A percentile compares a stretch with the other conserved stretches of the same genome.
These are phyloP conservation scores for Adoxophyes honmai DNA, from an alignment of 1,140 invertebrate species.

Conservation along the genomic window DNA sequence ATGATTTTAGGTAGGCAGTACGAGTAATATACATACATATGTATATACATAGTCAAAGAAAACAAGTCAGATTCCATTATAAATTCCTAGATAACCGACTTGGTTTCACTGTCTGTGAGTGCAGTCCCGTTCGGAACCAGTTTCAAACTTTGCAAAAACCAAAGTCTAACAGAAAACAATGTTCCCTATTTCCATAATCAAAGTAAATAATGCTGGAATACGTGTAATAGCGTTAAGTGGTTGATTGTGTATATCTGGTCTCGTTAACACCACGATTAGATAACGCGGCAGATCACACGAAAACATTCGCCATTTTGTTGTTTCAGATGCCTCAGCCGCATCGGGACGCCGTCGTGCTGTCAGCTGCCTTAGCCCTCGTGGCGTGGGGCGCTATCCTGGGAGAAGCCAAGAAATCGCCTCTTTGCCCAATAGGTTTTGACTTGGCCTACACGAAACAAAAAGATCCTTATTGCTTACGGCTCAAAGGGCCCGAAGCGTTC, in stretches of 20 bases:
- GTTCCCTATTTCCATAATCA: slow-evolving; percentile 17
- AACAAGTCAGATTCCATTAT: no score
- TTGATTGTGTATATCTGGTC: slow-evolving; percentile 4
- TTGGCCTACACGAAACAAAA: slow-evolving; percentile 34
- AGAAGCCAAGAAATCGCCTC: slow-evolving; percentile 21
- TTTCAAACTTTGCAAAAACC: no score
- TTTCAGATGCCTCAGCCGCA: slow-evolving; percentile 19
- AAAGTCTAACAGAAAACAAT: background rate
- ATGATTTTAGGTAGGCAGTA: no score
- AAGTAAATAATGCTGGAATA: slow-evolving; percentile 20
- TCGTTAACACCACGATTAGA: slow-evolving; percentile 18
- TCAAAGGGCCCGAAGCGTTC: slow-evolving; percentile 54
- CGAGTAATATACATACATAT: no score
- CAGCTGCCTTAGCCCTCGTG: background rate
- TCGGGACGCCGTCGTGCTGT: background rate
- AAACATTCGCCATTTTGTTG: slow-evolving; percentile 5
- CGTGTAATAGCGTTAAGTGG: slow-evolving; percentile 23
- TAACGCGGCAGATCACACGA: slow-evolving; percentile 17
- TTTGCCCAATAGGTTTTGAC: slow-evolving; percentile 50
- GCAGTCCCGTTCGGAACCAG: no score
- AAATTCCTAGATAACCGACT: no score
- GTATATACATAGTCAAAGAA: no score
- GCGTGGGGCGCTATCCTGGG: background rate
- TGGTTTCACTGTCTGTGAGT: no score
- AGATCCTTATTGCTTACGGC: slow-evolving; percentile 41